Evolutionary conservation across 1,140 invertebrate species (phyloP), one percentile per base, ranked within the genome.

Genomic region (Scaptodrosophila lebanonensis): DNA sequence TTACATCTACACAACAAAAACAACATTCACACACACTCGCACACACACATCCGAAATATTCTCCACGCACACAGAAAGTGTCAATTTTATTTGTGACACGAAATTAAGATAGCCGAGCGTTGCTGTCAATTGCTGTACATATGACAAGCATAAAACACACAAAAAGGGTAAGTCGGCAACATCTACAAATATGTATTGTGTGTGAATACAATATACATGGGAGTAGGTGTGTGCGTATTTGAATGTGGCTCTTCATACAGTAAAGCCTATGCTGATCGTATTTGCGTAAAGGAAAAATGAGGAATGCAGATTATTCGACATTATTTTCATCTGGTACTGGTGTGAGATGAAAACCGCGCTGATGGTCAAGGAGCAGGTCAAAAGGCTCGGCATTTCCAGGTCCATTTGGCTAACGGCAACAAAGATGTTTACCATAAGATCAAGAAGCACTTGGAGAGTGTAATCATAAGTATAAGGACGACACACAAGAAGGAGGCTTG

Each of bases 51-150:
- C 36, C 52, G 63, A n/a, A n/a, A n/a, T n/a, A n/a, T n/a, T n/a
- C n/a, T n/a, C n/a, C n/a, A n/a, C n/a, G 3, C 32, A 33, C 12
- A 33, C 32, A 33, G 3, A 33, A n/a, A 33, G 69, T 82, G 75
- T 65, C 75, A 82, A 79, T 79, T 75, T 63, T 18, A 63, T 44
- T 54, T 79, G 52, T 79, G 75, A 79, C 75, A 82, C 32, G 66
- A 79, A 75, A 79, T 79, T 79, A 79, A 79, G 75, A 79, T 79
- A 82, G 69, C 60, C 66, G 40, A 58, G 56, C 48, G 75, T 43
- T 65, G 47, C 70, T 79, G 75, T 75, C 75, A 69, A 70, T 65
- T 70, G 69, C 33, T 62, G 45, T 52, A 45, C 70, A 56, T 66
- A 57, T 66, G 75, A 60, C 75, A 51, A 47, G 64, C 53, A 68